Base-by-base conservation (phyloP, 1,140 invertebrate species). In the Babylonia areolata region DNA sequence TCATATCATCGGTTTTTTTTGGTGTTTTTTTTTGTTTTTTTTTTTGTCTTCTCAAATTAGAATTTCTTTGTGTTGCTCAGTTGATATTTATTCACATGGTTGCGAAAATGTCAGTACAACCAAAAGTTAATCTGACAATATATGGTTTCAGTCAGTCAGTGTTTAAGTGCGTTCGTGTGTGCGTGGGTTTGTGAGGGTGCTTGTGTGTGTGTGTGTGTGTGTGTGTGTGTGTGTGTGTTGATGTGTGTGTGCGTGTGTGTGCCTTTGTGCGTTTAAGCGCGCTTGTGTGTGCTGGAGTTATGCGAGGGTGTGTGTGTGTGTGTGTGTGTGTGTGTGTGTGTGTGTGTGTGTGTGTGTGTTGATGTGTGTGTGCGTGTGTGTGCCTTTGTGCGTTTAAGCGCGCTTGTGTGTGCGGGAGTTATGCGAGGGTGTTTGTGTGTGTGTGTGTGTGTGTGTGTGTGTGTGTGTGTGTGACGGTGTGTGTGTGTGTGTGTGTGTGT, bases 231-330 rank as follows among this genome's bases (percentile, higher is more conserved):
- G 58, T 23, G 58, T 23, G 58, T 23, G 58, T 23, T 6, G 3
- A 20, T 64, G 58, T 64, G 58, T 64, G 58, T 64, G 58, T 64
- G 58, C 23, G 58, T 64, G 58, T 64, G 58, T 64, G 58, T 64
- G 58, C 23, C 9, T 23, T 3, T 64, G 17, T 64, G 58, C 28
- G 58, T 64, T 6, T 23, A 20, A 3, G 58, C 28, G 58, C 23
- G 58, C 58, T 6, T 64, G 58, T 28, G 58, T 64, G 58, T 23
- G 58, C 20, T 6, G 9, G 58, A 3, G 58, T 64, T 64, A 20
- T 64, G 58, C 23, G 58, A 12, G 20, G 9, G 6, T 64, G 58
- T 64, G 58, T 64, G 20, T 64, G 58, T 64, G 58, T 64, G 58
- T 64, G 58, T 64, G 58, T 64, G 20, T 64, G 58, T 64, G 58